Conservation (phyloP, 2,113 vertebrate genomes). For the Pterophyllum scalare region DNA sequence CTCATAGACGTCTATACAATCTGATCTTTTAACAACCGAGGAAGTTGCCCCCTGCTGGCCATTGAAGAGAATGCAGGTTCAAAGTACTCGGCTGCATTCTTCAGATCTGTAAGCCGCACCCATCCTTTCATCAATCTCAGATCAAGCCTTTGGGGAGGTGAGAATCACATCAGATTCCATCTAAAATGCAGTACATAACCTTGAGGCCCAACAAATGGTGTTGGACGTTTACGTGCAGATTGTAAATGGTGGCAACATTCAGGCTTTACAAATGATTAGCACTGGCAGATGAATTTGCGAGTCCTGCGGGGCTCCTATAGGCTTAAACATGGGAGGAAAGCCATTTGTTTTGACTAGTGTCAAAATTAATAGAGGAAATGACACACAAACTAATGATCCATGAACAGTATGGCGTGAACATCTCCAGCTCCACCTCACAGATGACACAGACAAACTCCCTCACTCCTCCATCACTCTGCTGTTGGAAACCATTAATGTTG, state of each 20-base stretch:
- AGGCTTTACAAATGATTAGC: neutral
- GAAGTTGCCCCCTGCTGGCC: no score
- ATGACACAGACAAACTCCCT: neutral
- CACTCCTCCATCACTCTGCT: neutral
- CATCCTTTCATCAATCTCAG: neutral
- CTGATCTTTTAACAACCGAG: no score
- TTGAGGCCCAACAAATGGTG: neutral
- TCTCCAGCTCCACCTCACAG: constrained; percentile 12
- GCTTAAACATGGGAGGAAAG: neutral
- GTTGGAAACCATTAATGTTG: neutral
- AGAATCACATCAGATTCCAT: neutral
- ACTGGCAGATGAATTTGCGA: neutral
- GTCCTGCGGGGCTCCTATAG: neutral
- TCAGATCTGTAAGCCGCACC: neutral
- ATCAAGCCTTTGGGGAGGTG: neutral
- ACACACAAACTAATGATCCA: constrained; percentile 13
- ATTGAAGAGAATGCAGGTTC: neutral
- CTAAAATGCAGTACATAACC: neutral
- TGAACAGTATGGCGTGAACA: neutral
- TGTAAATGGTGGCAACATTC: neutral
- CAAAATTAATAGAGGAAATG: constrained; percentile 10
- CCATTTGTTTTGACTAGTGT: constrained; percentile 14
- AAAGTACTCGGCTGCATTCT: neutral
- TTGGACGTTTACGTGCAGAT: neutral
- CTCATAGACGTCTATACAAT: no score